These are phyloP conservation scores for Tarsius wallacei DNA, from an alignment of 2,797 vertebrate genomes.

Conservation along the genomic window DNA sequence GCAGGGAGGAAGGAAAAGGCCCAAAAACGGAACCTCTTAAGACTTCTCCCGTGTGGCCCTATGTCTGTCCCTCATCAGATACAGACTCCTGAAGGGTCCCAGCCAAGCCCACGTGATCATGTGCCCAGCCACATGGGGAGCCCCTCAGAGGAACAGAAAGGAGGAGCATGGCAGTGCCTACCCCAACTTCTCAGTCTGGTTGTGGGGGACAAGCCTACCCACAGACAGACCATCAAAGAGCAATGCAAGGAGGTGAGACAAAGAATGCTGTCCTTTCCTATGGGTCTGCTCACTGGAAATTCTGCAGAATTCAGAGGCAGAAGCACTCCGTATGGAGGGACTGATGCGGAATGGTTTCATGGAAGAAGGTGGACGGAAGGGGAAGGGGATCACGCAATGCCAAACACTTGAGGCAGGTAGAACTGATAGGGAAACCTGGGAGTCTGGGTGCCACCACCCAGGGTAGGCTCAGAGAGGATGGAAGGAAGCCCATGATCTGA, in stretches of 20 bases:
- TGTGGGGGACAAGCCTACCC: not conserved
- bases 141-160: not conserved
- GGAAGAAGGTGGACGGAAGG: not conserved
- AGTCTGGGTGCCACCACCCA: not conserved
- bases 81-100: not conserved
- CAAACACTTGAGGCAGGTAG: not conserved
- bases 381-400: not conserved
- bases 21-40: not conserved
- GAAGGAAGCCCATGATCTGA: conserved; percentile 41
- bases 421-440: not conserved
- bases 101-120: not conserved
- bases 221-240: not conserved
- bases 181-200: not conserved
- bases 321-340: accelerated
- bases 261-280: not conserved
- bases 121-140: not conserved
- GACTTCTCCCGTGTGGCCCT: not conserved
- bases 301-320: not conserved
- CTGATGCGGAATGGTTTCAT: not conserved
- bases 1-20: no score
- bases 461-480: not conserved
- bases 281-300: not conserved
- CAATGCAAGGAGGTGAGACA: not conserved
- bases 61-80: not conserved
- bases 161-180: not conserved